Conservation (phyloP, 2,888 invertebrate species). For the Horisme vitalbata region DNA sequence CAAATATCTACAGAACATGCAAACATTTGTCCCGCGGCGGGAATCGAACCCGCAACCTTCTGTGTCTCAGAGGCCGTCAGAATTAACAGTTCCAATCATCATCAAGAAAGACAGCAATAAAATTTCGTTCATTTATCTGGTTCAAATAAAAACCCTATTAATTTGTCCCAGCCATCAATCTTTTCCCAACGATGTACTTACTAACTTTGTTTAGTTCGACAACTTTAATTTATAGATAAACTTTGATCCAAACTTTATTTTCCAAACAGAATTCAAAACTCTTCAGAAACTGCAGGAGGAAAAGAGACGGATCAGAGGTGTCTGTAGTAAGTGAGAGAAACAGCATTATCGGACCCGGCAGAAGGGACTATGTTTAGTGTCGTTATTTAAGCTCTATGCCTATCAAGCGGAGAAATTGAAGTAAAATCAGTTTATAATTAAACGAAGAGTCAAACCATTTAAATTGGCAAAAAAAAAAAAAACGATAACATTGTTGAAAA, state of each 20-base stretch:
- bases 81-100: no score
- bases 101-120: no score
- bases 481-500: no score
- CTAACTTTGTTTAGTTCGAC: constrained; percentile 4
- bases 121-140: no score
- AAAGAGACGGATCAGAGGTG: constrained; percentile 69
- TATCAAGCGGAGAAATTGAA: constrained; percentile 9
- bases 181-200: constrained; percentile 3
- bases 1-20: no score
- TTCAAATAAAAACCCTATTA: neutral
- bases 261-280: constrained; percentile 61
- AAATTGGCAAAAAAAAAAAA: no score
- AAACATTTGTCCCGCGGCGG: no score
- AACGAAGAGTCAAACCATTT: no score
- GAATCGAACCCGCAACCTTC: no score
- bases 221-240: constrained; percentile 19
- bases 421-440: neutral
- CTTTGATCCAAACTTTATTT: constrained; percentile 17
- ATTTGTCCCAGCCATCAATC: constrained; percentile 5
- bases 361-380: constrained; percentile 72
- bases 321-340: constrained; percentile 75
- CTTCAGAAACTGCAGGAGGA: constrained; percentile 63
- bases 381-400: constrained; percentile 18
- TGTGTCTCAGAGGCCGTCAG: no score
- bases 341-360: constrained; percentile 64